Conservation (phyloP, 2,888 invertebrate genomes). For the Trilocha varians region DNA sequence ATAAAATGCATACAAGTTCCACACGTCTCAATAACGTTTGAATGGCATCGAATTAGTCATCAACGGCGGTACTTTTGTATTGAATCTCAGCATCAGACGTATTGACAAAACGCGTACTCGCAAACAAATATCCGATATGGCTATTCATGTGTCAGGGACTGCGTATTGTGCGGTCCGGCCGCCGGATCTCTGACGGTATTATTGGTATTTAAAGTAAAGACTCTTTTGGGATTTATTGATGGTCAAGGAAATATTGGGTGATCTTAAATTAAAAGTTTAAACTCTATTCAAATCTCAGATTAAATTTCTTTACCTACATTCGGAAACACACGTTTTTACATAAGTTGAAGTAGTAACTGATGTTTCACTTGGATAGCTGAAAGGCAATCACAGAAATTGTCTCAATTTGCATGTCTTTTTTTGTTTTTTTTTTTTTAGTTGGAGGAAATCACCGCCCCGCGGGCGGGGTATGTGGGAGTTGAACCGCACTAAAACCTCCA, state of each 20-base stretch:
- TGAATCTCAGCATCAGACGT: conserved; percentile 58
- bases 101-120: conserved; percentile 63
- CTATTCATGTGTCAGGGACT: conserved; percentile 62
- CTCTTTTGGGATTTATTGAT: neutral
- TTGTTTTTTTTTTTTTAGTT: too few species aligned
- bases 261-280: neutral
- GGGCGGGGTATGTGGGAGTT: too few species aligned
- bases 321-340: too few species aligned
- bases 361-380: too few species aligned
- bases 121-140: conserved; percentile 60
- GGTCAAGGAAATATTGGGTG: neutral
- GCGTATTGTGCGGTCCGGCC: conserved; percentile 49
- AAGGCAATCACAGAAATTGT: too few species aligned
- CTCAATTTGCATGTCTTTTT: too few species aligned
- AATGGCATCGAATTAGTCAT: conserved; percentile 68
- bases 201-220: conserved; percentile 24
- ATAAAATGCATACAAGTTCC: neutral
- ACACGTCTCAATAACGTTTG: conserved; percentile 46
- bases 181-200: conserved; percentile 28
- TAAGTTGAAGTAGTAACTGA: too few species aligned
- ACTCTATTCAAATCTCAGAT: too few species aligned
- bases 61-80: conserved; percentile 69
- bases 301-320: too few species aligned
- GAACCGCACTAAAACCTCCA: too few species aligned
- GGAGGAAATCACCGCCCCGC: too few species aligned